A percentile compares a stretch with the other conserved stretches of the same genome.
phyloP scores from a whole-genome alignment of 2,888 invertebrate species.

The Tolmerus cingulatus region DNA sequence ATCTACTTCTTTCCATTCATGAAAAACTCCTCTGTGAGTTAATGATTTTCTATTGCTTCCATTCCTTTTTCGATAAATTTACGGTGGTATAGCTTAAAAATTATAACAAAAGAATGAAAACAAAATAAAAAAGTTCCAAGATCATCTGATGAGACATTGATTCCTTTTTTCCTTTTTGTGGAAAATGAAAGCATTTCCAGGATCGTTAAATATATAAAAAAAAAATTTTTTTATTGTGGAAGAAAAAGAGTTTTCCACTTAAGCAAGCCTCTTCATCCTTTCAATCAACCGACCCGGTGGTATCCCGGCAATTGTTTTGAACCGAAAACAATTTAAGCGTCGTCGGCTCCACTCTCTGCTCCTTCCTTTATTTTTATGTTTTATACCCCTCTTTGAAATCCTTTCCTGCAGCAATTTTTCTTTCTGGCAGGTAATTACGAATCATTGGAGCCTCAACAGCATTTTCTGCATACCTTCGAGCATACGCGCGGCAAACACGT shows the following conservation, averaged over 20 bases:
- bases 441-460: background rate
- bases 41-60: background rate
- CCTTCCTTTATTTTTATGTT: background rate
- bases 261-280: background rate
- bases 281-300: background rate
- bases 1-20: background rate
- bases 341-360: background rate
- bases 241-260: background rate
- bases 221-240: background rate
- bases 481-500: background rate
- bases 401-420: constrained; percentile 19
- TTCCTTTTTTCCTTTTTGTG: background rate
- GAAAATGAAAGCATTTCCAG: background rate
- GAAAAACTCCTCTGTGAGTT: background rate
- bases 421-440: constrained; percentile 18
- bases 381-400: background rate
- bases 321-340: constrained; percentile 8
- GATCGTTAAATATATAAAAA: background rate
- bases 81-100: background rate
- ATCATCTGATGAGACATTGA: background rate
- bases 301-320: background rate
- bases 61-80: background rate
- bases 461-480: background rate
- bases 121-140: background rate
- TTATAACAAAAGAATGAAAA: background rate